Evolutionary conservation across 2,888 invertebrate genomes (phyloP).

Genomic region (Smittia sp.): DNA sequence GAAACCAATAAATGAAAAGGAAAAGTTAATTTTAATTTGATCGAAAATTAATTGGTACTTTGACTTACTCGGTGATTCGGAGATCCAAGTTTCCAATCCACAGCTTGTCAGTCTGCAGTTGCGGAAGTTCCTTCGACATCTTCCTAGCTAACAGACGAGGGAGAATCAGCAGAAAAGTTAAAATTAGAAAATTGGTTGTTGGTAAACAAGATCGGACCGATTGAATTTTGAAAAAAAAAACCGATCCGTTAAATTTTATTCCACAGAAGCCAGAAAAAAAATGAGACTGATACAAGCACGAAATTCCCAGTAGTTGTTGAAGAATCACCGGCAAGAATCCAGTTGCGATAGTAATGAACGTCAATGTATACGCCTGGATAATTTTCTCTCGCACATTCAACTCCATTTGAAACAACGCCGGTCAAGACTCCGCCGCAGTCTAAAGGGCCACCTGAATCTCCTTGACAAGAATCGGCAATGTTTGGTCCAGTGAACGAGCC

Average conservation of each 20-base stretch:
- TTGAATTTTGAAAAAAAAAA: too few relatives aligned
- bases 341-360: constrained; percentile 4
- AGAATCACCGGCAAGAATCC: not conserved
- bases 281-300: not conserved
- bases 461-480: constrained; percentile 33
- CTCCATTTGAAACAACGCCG: not conserved
- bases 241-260: too few relatives aligned
- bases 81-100: constrained; percentile 93
- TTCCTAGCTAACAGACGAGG: not conserved
- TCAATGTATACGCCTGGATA: constrained; percentile 36
- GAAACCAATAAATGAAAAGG: constrained; percentile 68
- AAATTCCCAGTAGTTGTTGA: not conserved
- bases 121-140: constrained; percentile 6
- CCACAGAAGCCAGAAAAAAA: not conserved
- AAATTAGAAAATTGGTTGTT: too few relatives aligned
- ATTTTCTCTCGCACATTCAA: not conserved
- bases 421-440: not conserved
- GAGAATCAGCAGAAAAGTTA: too few relatives aligned
- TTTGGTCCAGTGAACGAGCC: constrained; percentile 36
- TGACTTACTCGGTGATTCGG: constrained; percentile 90
- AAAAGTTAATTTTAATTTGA: constrained; percentile 40
- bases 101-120: constrained; percentile 62
- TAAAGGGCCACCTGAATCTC: constrained; percentile 28
- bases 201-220: too few relatives aligned
- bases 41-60: constrained; percentile 36